Conservation (phyloP, 2,113 vertebrate species). For the Myodes glareolus region DNA sequence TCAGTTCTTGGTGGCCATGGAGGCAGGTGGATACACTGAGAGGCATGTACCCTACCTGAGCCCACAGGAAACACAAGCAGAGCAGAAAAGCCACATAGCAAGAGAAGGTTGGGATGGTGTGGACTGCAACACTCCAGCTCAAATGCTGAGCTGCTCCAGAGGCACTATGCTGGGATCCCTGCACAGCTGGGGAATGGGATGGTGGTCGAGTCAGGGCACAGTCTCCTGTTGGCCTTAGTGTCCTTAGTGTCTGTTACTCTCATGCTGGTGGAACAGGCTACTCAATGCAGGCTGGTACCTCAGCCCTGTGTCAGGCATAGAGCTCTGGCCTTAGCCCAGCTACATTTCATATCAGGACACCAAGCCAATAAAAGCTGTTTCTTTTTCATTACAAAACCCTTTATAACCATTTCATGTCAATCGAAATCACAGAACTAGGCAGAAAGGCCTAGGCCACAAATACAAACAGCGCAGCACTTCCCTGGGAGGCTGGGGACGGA, state of each 20-base stretch:
- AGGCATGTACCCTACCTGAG: not conserved
- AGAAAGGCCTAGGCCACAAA: slow-evolving; percentile 71
- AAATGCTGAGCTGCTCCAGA: not conserved
- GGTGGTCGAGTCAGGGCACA: not conserved
- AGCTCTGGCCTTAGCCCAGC: not conserved
- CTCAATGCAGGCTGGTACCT: not conserved
- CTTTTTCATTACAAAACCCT: slow-evolving; percentile 89
- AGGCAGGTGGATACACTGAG: not conserved
- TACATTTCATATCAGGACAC: not conserved
- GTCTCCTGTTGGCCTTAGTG: not conserved
- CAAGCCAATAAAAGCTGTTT: slow-evolving; percentile 73
- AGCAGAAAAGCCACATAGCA: too few relatives aligned
- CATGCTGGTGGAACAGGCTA: not conserved
- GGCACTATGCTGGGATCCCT: not conserved
- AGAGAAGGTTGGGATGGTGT: not conserved
- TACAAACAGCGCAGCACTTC: slow-evolving; percentile 80
- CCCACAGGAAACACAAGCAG: not conserved
- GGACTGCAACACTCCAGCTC: not conserved
- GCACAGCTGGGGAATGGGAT: not conserved
- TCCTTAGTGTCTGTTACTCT: not conserved
- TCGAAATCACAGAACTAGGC: slow-evolving; percentile 85
- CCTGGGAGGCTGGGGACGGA: not conserved
- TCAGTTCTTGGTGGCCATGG: not conserved
- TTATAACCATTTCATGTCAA: slow-evolving; percentile 87
- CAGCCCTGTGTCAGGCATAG: not conserved